Evolutionary conservation across 2,797 vertebrate species (phyloP), one percentile per base, ranked within the genome.

Genomic region (Merluccius polli): DNA sequence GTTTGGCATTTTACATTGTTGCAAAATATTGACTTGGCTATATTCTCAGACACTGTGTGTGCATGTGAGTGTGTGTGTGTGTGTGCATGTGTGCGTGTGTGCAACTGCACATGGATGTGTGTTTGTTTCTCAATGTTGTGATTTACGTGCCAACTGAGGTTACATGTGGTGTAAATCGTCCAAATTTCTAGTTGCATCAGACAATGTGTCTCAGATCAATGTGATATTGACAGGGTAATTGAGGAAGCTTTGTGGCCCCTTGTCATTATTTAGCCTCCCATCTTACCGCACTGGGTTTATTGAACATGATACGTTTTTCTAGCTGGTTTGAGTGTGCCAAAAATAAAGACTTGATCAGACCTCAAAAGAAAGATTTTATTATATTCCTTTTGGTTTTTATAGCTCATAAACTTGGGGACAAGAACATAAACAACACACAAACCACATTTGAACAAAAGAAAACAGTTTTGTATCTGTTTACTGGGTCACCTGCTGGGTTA

Each of bases 121-220:
- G 70, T 32, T 31, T 35, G 70, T 32, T 31, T 15, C 15, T 73
- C 21, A 15, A 30, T 16, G 38, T 18, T 30, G 41, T 73, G 38
- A 44, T 41, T 30, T 29, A 41, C 8, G 16, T 21, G 29, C 33
- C 16, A 70, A 16, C 73, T 71, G 79, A 80, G 82, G 77, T 79
- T 13, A 0, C 48, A 70, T 27, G 44, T 36, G 71, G 75, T 33
- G 18, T n/a, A 31, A 70, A 70, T 67, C 35, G 21, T 9, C 36
- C 18, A 33, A 63, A 48, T 72, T 44, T n/a, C 32, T 74, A 78
- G 86, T 75, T 70, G 75, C 41, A 9, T 77, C 30, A 73, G 78
- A 82, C 80, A 75, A 16, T 7, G 44, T 9, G 59, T 11, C n/a
- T 11, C 70, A 73, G 71, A 72, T 44, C 71, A 10, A 77, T 81